These are phyloP conservation scores for Drosophila heteroneura DNA, from an alignment of 2,888 invertebrate genomes.

Conservation along the genomic window DNA sequence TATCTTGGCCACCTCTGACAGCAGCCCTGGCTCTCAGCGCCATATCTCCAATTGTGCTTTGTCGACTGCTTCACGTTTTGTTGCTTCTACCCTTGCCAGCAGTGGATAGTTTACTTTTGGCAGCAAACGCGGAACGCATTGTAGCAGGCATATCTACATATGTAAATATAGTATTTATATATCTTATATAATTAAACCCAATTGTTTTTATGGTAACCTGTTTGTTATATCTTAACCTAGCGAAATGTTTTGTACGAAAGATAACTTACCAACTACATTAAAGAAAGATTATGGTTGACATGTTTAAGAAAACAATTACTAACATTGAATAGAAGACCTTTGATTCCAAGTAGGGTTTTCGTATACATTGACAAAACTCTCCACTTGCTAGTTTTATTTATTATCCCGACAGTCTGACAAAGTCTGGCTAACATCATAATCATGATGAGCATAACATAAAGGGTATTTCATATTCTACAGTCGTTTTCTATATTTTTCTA, in stretches of 20 bases:
- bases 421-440: too few relatives aligned
- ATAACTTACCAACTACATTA: not conserved
- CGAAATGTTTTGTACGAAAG: not conserved
- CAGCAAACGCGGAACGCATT: not conserved
- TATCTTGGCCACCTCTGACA: constrained; percentile 1
- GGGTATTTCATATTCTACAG: constrained; percentile 9
- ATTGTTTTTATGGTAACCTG: not conserved
- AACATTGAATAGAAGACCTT: not conserved
- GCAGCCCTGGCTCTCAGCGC: not conserved
- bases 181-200: not conserved
- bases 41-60: constrained; percentile 1
- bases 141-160: not conserved
- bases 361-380: not conserved
- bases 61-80: constrained; percentile 12
- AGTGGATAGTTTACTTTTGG: not conserved
- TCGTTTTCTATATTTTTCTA: constrained; percentile 51
- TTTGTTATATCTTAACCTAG: not conserved
- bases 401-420: not conserved
- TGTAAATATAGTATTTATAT: not conserved
- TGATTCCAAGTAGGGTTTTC: not conserved
- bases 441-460: not conserved
- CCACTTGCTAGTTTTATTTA: not conserved
- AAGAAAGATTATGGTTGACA: not conserved
- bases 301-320: not conserved
- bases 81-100: constrained; percentile 6